Evolutionary conservation across 2,113 vertebrate genomes (phyloP).

Genomic region (Rhipidura dahli): DNA sequence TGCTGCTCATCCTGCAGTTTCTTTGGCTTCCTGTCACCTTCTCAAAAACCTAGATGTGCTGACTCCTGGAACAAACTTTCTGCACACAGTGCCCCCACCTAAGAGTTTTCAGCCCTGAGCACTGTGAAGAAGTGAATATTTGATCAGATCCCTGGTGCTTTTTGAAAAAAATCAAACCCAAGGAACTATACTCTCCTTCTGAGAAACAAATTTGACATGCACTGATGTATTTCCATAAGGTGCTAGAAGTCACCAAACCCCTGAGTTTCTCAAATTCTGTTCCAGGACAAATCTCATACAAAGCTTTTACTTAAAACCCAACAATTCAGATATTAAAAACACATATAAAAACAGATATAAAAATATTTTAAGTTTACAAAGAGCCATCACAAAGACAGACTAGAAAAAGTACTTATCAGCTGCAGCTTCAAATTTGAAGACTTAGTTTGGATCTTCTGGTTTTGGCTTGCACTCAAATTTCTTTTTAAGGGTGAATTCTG

Average conservation of each 20-base stretch:
- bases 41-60: not conserved
- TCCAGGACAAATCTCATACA: not conserved
- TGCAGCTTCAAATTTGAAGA: not conserved
- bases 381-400: not conserved
- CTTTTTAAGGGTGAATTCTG: not conserved
- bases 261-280: not conserved
- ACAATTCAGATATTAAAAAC: not conserved
- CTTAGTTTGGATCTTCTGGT: not conserved
- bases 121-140: not conserved
- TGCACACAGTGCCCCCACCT: rapidly evolving
- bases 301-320: not conserved
- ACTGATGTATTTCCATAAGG: not conserved
- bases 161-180: not conserved
- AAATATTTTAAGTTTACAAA: not conserved
- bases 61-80: not conserved
- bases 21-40: not conserved
- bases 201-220: not conserved
- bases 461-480: not conserved
- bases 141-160: not conserved
- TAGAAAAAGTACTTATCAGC: not conserved
- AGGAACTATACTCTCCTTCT: not conserved
- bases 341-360: too few species aligned
- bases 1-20: not conserved
- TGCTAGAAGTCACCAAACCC: not conserved
- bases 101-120: not conserved